Evolutionary conservation across 2,888 invertebrate genomes (phyloP).

Genomic region (Epiperipatus broadwayi): DNA sequence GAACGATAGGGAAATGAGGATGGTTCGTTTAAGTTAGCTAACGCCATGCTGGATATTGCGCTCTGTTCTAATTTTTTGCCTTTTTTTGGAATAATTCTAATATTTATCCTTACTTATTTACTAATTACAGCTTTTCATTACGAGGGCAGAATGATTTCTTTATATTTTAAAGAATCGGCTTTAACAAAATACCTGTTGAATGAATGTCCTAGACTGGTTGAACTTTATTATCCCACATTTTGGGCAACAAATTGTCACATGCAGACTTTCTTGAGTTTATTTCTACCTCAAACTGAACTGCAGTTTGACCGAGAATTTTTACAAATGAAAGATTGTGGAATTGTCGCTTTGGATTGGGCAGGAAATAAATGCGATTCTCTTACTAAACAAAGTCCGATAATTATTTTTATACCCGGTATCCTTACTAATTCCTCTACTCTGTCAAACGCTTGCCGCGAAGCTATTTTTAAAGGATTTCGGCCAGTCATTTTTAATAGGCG

Average conservation of each 20-base stretch:
- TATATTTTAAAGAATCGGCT: conserved; percentile 23
- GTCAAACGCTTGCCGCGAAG: conserved; percentile 19
- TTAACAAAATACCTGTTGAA: conserved; percentile 21
- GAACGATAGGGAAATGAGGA: no score
- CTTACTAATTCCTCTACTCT: conserved; percentile 20
- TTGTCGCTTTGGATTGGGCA: conserved; percentile 24
- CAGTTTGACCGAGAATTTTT: conserved; percentile 21
- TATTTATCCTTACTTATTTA: no score
- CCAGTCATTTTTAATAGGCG: conserved; percentile 23
- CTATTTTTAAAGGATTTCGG: conserved; percentile 20
- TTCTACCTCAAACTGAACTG: conserved; percentile 17
- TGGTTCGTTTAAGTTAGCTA: no score
- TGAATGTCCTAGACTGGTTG: conserved; percentile 20
- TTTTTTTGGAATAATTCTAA: no score
- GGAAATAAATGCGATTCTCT: conserved; percentile 6
- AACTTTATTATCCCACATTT: conserved; percentile 20
- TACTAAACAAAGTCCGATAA: conserved; percentile 18
- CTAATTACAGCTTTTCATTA: no score
- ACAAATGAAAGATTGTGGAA: conserved; percentile 23
- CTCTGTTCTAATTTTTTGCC: no score
- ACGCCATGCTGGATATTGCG: no score
- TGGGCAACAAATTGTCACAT: conserved; percentile 22
- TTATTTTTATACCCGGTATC: conserved; percentile 22
- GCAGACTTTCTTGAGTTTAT: conserved; percentile 21
- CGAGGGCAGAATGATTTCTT: conserved; percentile 17